Percentiles rank a stretch among this genome's conserved stretches.
Conservation (phyloP, 2,797 vertebrate species). For the Discoglossus pictus region DNA sequence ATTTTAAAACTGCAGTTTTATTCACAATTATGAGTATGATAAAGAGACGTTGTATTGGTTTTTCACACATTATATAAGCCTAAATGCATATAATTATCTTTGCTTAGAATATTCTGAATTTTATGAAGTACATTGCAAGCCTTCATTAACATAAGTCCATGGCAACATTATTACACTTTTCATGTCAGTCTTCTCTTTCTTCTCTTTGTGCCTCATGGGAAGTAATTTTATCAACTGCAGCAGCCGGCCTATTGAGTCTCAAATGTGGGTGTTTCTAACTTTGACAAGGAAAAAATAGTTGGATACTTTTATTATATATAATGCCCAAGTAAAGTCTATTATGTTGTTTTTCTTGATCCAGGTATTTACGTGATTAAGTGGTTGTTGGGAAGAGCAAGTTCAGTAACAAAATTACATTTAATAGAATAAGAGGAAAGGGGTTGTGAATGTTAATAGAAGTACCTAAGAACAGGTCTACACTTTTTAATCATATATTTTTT, state of each 20-base stretch:
- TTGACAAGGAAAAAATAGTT: conserved; percentile 3
- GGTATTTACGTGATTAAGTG: no score
- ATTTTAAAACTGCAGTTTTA: no score
- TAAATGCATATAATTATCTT: background rate
- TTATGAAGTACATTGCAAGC: conserved; percentile 7
- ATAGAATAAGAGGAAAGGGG: no score
- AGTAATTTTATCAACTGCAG: conserved; percentile 7
- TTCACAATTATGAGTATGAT: no score
- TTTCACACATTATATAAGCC: background rate
- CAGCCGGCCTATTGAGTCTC: conserved; percentile 11
- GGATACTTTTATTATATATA: background rate
- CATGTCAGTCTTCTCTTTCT: conserved; percentile 15
- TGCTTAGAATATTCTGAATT: background rate
- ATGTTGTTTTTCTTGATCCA: no score
- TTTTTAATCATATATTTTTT: no score
- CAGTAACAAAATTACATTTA: no score
- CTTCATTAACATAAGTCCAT: conserved; percentile 9
- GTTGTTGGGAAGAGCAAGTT: no score
- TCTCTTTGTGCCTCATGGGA: conserved; percentile 3
- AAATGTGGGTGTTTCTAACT: conserved; percentile 12
- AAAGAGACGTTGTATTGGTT: conserved; percentile 1
- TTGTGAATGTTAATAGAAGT: no score
- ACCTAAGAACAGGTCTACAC: no score
- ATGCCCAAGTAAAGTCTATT: background rate
- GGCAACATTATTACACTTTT: conserved; percentile 4